phyloP scores from a whole-genome alignment of 2,113 vertebrate species.

The Plectropomus leopardus region DNA sequence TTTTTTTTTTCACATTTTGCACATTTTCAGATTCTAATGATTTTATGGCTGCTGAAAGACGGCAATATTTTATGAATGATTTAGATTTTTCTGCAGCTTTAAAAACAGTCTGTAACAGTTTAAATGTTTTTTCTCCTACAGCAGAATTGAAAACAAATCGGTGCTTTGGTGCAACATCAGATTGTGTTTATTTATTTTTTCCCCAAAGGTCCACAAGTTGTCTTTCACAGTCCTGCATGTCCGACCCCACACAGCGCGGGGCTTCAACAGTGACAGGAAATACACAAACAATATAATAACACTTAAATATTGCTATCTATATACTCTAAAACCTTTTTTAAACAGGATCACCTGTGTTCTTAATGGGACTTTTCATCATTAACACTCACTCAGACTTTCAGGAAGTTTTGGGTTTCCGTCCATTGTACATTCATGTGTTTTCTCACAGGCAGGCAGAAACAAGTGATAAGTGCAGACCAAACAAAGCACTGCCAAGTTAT shows the following conservation, averaged over 20 bases:
- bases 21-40: neutral
- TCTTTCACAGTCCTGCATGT: slow-evolving; percentile 74
- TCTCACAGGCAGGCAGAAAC: slow-evolving; percentile 68
- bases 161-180: slow-evolving; percentile 72
- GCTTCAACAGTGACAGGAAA: slow-evolving; percentile 70
- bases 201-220: slow-evolving; percentile 67
- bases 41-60: neutral
- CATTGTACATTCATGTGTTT: slow-evolving; percentile 76
- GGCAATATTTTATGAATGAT: neutral
- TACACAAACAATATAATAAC: slow-evolving; percentile 73
- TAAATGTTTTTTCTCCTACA: neutral
- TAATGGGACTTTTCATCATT: slow-evolving; percentile 31
- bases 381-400: slow-evolving; percentile 39
- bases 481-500: slow-evolving; percentile 62
- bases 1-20: neutral
- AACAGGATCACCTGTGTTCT: slow-evolving; percentile 51
- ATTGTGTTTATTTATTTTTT: slow-evolving; percentile 78
- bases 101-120: neutral
- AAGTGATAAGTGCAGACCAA: slow-evolving; percentile 63
- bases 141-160: slow-evolving; percentile 12
- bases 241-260: slow-evolving; percentile 31
- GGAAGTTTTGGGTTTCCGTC: slow-evolving; percentile 36
- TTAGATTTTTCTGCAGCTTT: neutral
- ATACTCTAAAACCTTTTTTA: slow-evolving; percentile 68
- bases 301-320: slow-evolving; percentile 83